These are phyloP conservation scores for Dryobotodes eremita DNA, from an alignment of 2,888 invertebrate genomes.

Conservation along the genomic window DNA sequence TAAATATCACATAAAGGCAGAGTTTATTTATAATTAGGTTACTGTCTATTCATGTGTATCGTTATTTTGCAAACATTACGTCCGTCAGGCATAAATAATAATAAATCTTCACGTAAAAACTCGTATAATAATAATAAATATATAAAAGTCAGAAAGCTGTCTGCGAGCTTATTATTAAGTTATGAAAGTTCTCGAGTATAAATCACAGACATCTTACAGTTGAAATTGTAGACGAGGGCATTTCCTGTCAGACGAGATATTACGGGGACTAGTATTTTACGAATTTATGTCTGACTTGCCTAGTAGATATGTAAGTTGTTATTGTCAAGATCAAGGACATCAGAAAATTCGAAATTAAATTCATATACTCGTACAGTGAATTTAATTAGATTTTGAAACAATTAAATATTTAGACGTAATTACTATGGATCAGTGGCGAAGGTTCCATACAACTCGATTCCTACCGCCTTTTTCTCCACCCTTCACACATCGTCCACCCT, in stretches of 20 bases:
- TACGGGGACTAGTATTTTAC: conserved; percentile 3
- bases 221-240: conserved; percentile 5
- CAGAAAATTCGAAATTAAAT: background rate
- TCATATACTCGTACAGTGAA: background rate
- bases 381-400: background rate
- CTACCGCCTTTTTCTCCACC: too few species aligned
- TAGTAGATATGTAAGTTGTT: background rate
- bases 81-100: background rate
- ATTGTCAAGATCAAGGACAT: background rate
- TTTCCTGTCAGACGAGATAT: conserved; percentile 10
- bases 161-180: conserved; percentile 45
- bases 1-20: background rate
- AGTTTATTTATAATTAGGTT: conserved; percentile 3
- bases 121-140: conserved; percentile 31
- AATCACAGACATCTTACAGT: conserved; percentile 31
- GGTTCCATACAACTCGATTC: too few species aligned
- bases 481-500: too few species aligned
- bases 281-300: too few species aligned
- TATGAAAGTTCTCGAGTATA: conserved; percentile 16
- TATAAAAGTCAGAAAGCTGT: conserved; percentile 27
- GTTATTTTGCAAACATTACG: conserved; percentile 8
- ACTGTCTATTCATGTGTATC: background rate
- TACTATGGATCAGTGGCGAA: background rate
- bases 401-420: background rate
- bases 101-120: conserved; percentile 18